Conservation (phyloP, 2,888 invertebrate species). For the Dendrolimus houi region DNA sequence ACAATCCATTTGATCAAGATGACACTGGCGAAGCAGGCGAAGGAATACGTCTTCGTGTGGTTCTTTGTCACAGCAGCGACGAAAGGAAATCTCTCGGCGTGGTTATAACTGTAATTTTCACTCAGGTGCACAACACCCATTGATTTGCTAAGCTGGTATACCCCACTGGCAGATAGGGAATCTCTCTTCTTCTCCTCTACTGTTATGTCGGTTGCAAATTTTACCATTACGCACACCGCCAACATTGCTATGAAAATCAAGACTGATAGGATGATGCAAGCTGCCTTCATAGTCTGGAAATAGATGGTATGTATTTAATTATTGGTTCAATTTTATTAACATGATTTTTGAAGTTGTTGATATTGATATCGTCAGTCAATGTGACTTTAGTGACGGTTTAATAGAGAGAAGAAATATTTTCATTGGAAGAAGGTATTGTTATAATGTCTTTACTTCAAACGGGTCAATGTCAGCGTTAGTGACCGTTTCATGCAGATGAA, state of each 20-base stretch:
- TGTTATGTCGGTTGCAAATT: slow-evolving; percentile 57
- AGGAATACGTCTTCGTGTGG: slow-evolving; percentile 35
- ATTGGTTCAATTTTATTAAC: too few species aligned
- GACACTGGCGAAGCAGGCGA: slow-evolving; percentile 54
- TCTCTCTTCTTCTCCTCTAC: slow-evolving; percentile 43
- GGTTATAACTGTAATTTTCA: slow-evolving; percentile 23
- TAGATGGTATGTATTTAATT: too few species aligned
- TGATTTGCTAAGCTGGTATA: slow-evolving; percentile 29
- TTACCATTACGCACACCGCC: slow-evolving; percentile 62
- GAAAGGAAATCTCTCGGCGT: slow-evolving; percentile 42
- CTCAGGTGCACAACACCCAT: slow-evolving; percentile 42
- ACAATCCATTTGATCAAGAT: slow-evolving; percentile 52
- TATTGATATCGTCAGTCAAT: too few species aligned
- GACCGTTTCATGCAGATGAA: too few species aligned
- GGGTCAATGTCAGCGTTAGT: too few species aligned
- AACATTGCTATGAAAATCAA: slow-evolving; percentile 49
- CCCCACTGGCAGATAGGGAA: slow-evolving; percentile 15
- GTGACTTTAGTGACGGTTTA: too few species aligned
- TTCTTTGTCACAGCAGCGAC: slow-evolving; percentile 51
- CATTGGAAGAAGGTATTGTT: too few species aligned
- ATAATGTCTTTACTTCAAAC: too few species aligned
- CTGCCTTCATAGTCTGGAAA: slow-evolving; percentile 39
- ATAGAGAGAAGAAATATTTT: too few species aligned
- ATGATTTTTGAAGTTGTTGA: too few species aligned
- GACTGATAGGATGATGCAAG: slow-evolving; percentile 42